Percentiles rank a stretch among this genome's conserved stretches.
These are phyloP conservation scores for Ormyrus labotus DNA, from an alignment of 2,888 invertebrate genomes.

Conservation along the genomic window DNA sequence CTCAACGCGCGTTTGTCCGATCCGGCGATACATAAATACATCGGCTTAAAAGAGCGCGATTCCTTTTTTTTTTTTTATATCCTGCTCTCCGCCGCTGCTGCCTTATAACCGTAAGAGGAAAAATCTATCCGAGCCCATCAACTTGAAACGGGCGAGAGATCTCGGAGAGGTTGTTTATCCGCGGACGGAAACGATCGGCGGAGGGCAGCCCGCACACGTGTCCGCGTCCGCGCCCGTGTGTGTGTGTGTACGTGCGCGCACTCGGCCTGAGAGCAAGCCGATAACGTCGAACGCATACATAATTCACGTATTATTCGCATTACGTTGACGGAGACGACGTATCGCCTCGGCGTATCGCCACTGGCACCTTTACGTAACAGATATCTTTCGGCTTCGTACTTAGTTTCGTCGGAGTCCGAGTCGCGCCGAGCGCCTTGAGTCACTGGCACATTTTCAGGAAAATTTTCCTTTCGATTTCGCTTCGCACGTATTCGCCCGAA, in stretches of 20 bases:
- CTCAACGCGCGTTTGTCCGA: constrained; percentile 54
- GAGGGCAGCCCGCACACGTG: too few species aligned
- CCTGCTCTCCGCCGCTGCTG: constrained; percentile 7
- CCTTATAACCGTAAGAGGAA: background rate
- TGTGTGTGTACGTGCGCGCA: constrained; percentile 41
- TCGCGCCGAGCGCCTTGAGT: too few species aligned
- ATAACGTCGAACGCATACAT: constrained; percentile 70
- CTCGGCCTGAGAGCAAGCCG: constrained; percentile 38
- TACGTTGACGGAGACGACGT: constrained; percentile 62
- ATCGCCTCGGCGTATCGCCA: constrained; percentile 60
- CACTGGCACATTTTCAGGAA: too few species aligned
- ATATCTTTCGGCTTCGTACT: too few species aligned
- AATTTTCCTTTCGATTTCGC: too few species aligned
- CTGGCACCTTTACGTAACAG: constrained; percentile 67
- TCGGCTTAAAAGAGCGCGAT: constrained; percentile 57
- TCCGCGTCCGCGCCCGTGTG: too few species aligned
- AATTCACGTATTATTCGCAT: constrained; percentile 68
- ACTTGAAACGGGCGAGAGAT: background rate
- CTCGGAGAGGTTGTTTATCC: background rate
- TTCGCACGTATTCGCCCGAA: too few species aligned
- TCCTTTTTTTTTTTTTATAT: constrained; percentile 34
- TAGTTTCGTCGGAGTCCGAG: too few species aligned
- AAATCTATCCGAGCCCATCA: background rate
- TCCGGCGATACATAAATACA: constrained; percentile 71
- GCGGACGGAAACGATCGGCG: constrained; percentile 18